A percentile compares a stretch with the other conserved stretches of the same genome.
Evolutionary conservation across 2,113 vertebrate species (phyloP).

Genomic region (Catharus minimus): DNA sequence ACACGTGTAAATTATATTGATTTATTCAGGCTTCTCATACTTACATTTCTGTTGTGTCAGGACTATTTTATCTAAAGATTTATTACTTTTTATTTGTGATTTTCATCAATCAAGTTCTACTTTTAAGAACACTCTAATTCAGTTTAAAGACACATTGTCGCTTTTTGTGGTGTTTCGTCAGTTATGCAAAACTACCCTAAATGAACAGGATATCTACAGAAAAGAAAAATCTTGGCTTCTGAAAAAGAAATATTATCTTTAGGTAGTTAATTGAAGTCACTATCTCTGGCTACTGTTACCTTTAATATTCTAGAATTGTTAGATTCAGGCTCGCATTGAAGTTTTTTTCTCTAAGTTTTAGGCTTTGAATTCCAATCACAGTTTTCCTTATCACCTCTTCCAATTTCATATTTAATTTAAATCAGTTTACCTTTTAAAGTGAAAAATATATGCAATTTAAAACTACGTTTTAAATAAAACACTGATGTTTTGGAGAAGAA

Average conservation of each 20-base stretch:
- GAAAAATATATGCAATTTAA: not conserved
- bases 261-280: not conserved
- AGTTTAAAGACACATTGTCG: not conserved
- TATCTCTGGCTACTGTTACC: not conserved
- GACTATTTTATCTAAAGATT: not conserved
- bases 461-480: not conserved
- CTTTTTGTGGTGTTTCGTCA: not conserved
- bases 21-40: not conserved
- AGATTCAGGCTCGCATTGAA: not conserved
- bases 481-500: not conserved
- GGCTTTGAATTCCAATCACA: not conserved
- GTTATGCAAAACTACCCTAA: not conserved
- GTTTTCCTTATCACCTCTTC: not conserved
- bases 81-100: not conserved
- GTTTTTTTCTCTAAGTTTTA: not conserved
- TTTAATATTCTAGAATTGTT: not conserved
- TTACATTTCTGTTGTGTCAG: not conserved
- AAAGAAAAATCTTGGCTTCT: not conserved
- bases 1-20: not conserved
- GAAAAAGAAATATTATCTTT: not conserved
- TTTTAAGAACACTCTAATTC: not conserved
- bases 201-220: not conserved
- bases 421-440: not conserved
- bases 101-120: not conserved
- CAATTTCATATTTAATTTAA: not conserved